These are phyloP conservation scores for human DNA, from an alignment of 2,113 vertebrate genomes.

Conservation along the genomic window GRCh38 chr7:131023501-131024000, in stretches of 20 bases:
- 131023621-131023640: neutral
- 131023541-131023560: neutral
- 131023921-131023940: neutral
- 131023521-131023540: neutral
- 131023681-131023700: neutral
- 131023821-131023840: neutral
- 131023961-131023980: neutral
- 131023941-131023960: neutral
- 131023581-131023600: too few species aligned
- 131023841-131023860: neutral
- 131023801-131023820: neutral
- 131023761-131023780: neutral
- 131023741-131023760: neutral
- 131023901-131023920: neutral
- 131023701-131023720: neutral
- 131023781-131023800: neutral
- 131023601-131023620: neutral
- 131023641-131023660: too few species aligned
- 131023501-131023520: neutral
- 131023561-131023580: neutral
- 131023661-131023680: rapidly evolving
- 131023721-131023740: neutral
- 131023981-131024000: neutral
- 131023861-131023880: neutral
- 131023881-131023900: neutral